Base-by-base conservation (phyloP, 2,113 vertebrate genomes). In the Colius striatus region DNA sequence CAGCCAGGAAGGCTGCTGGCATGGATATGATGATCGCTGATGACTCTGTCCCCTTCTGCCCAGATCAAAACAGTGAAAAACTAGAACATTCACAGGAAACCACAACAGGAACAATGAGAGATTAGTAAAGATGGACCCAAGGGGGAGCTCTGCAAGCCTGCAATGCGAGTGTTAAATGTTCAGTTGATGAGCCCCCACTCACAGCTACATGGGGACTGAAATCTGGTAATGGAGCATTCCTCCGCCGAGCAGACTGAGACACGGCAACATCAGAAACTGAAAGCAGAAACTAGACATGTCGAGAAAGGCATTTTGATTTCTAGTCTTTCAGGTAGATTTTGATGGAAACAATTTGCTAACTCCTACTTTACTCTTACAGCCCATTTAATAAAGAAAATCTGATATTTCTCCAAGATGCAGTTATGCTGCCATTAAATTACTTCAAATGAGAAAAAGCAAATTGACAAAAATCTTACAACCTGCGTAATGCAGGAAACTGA, bases 71-170 rank as follows among this genome's bases (percentile, higher is more conserved):
- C 8, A 66, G 85, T 61, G 86, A 92, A 94, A 85, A 86, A 82
- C 66, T 10, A 38, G 79, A 72, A 66, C 0, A 23, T 26, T 74
- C 57, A n/a, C 25, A 19, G 72, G 29, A 51, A 61, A 66, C 8
- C 2, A 4, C 3, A 2, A 41, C 47, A 74, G 80, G 27, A 86
- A 38, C 8, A 5, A 45, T 81, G 60, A 89, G n/a, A 63, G 72
- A 93, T 88, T 57, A 83, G 83, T 16, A 48, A 78, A 60, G 65
- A 84, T 7, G 57, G 79, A 86, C 86, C 79, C 16, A 20, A 92
- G 79, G 66, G 90, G 83, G 90, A 92, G 94, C 91, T 93, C 94
- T 93, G 90, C 55, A 62, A 60, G 76, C n/a, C 92, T 89, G 85
- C 76, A 70, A 25, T 1, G 3, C 23, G 36, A 85, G 65, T 22